phyloP scores from a whole-genome alignment of 2,797 vertebrate species.

The Gallinago stenura region DNA sequence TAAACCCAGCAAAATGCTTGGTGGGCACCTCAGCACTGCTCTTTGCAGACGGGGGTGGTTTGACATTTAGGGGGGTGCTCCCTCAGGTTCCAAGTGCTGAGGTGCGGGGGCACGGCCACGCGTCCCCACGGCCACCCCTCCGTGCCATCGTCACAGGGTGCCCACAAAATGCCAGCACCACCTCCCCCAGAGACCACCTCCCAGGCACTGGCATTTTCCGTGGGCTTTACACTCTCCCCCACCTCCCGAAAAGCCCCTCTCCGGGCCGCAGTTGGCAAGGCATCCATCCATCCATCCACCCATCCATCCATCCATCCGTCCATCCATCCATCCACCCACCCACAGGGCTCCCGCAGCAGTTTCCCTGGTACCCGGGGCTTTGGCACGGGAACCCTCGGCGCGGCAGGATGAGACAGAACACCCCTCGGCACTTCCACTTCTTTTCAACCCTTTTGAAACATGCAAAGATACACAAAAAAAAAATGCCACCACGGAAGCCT shows the following conservation, averaged over 20 bases:
- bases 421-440: slow-evolving; percentile 1
- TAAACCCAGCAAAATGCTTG: too few relatives aligned
- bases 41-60: too few relatives aligned
- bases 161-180: not conserved
- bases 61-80: too few relatives aligned
- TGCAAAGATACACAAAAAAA: not conserved
- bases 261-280: slow-evolving; percentile 58
- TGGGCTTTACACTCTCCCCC: not conserved
- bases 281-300: not conserved
- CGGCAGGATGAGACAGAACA: slow-evolving; percentile 37
- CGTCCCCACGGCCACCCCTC: not conserved
- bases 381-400: slow-evolving; percentile 21
- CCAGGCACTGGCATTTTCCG: not conserved
- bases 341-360: slow-evolving; percentile 53
- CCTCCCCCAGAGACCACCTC: not conserved
- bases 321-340: not conserved
- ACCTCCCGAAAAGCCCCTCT: slow-evolving; percentile 47
- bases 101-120: too few relatives aligned
- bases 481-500: not conserved
- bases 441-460: slow-evolving; percentile 22
- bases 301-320: too few relatives aligned
- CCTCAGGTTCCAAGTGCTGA: too few relatives aligned
- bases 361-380: slow-evolving; percentile 76
- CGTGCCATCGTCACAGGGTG: not conserved
- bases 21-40: too few relatives aligned